Base-by-base conservation (phyloP, 30 jellyfish, hydroid and myxozoan species). In the Catostylus mosaicus region DNA sequence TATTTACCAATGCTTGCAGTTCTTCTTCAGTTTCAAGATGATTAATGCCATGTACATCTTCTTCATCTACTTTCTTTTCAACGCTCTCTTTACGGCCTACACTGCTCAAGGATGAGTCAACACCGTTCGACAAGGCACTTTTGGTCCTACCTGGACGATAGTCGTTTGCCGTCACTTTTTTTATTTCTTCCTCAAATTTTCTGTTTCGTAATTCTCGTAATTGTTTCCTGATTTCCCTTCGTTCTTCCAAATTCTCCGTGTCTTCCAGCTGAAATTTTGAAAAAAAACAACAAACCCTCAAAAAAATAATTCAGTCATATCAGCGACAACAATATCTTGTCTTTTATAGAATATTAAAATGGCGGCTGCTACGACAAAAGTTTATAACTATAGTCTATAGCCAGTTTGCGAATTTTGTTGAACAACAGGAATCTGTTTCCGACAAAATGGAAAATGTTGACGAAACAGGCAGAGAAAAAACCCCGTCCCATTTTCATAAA, bases 161-260 rank as follows among this genome's bases (percentile, higher is more conserved):
- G 71, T 94, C 99, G 6, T 87, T 85, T 7, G 96, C 90, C 20
- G 97, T 57, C 2, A 94, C 91, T 68, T 94, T 94, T 80, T 88
- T 94, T 26, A 88, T 76, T 69, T 94, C 99, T 45, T 94, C 97
- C 45, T 94, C 99, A 61, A 94, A 94, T 76, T 94, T 94, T 57
- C 64, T 81, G 75, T 94, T 88, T 50, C 97, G 80, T 51, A 94
- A 57, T 72, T 94, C 99, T 47, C 99, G 92, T 22, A 94, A 52
- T 59, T 94, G 97, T 43, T 65, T 77, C 30, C 99, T 77, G 30
- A 94, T 82, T 83, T 94, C 99, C 32, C 99, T 67, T 7, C 99
- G 79, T 52, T 94, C 99, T n/a, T 94, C 99, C 18, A 94, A 24
- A 38, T 69, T 78, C 10, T 94, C 99, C 1, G 99, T 84, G 32